Conservation (phyloP, 2,888 invertebrate species). For the Cheilosia variabilis region DNA sequence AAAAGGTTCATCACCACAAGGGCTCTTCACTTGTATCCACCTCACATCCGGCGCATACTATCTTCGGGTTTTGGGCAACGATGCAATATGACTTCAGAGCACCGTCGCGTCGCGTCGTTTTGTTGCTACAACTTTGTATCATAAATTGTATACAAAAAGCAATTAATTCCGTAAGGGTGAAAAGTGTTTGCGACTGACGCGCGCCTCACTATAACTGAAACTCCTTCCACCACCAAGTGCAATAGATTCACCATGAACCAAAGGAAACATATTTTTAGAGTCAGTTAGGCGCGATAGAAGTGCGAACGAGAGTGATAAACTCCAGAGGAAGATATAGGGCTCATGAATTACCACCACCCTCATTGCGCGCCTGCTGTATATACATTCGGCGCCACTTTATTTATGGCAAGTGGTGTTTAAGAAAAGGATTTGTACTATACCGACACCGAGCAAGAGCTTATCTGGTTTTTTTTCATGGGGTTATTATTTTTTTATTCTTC, state of each 20-base stretch:
- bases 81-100: constrained; percentile 41
- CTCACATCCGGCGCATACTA: constrained; percentile 9
- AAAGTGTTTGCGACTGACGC: constrained; percentile 55
- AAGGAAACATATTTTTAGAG: constrained; percentile 62
- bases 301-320: constrained; percentile 72
- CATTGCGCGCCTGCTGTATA: constrained; percentile 8
- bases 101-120: constrained; percentile 8
- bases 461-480: constrained; percentile 62
- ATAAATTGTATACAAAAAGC: constrained; percentile 68
- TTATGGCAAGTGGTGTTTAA: constrained; percentile 67
- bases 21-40: constrained; percentile 44
- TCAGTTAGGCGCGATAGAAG: constrained; percentile 70
- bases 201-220: constrained; percentile 23
- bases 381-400: constrained; percentile 68
- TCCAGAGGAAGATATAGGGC: constrained; percentile 49
- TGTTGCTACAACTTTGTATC: constrained; percentile 63
- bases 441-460: constrained; percentile 57
- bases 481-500: constrained; percentile 8
- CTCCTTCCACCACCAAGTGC: constrained; percentile 9
- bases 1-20: constrained; percentile 59
- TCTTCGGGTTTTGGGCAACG: constrained; percentile 12
- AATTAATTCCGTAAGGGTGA: constrained; percentile 60
- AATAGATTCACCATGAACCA: constrained; percentile 46
- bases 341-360: constrained; percentile 54
- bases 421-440: constrained; percentile 57